A percentile compares a stretch with the other conserved stretches of the same genome.
Conservation (phyloP, 2,113 vertebrate species). For the Seriola rivoliana region DNA sequence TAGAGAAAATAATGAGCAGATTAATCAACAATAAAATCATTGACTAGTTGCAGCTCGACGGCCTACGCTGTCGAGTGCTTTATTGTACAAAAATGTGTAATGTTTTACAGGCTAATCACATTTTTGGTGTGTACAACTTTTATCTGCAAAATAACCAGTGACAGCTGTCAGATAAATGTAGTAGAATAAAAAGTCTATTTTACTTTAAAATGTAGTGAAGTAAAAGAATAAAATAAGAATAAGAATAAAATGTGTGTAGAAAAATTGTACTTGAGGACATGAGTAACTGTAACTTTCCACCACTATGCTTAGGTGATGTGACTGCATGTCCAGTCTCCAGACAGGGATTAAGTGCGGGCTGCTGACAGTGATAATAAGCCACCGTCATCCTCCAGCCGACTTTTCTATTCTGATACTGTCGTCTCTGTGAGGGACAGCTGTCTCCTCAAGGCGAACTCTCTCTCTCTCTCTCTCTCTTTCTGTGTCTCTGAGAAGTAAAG, state of each 20-base stretch:
- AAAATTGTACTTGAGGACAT: no score
- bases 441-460: slow-evolving; percentile 47
- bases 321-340: background rate
- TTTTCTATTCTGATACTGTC: slow-evolving; percentile 57
- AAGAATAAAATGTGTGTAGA: no score
- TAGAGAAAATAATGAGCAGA: no score
- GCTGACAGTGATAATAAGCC: slow-evolving; percentile 55
- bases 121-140: no score
- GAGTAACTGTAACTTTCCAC: background rate
- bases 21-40: no score
- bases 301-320: background rate
- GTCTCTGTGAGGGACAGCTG: slow-evolving; percentile 71
- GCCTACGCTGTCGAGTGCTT: no score
- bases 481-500: slow-evolving; percentile 24
- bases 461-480: background rate
- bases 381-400: slow-evolving; percentile 21
- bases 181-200: no score
- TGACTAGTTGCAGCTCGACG: no score
- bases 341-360: slow-evolving; percentile 37
- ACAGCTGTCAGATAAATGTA: no score
- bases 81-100: no score
- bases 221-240: background rate
- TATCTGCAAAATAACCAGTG: no score
- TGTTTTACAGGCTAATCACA: no score
- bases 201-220: background rate